Base-by-base conservation (phyloP, 2,888 invertebrate species). In the Mechanitis mazaeus region DNA sequence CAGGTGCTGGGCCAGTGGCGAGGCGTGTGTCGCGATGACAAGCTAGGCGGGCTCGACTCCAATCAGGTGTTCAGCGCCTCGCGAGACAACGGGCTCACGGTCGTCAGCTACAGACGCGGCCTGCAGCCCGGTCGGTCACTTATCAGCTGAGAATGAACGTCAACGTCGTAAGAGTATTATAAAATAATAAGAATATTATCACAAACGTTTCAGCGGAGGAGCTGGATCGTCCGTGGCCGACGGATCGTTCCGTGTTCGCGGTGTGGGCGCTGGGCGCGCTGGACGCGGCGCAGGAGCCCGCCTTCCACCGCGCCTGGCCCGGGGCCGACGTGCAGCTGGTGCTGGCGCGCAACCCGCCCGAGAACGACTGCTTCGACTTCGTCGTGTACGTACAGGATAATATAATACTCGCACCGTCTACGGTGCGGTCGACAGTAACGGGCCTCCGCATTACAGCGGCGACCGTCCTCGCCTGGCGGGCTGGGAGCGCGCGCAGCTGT, bases 221-320 rank as follows among this genome's bases (percentile, higher is more conserved):
- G 61, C 94, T 95, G 42, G 96, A 97, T 76, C 94, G 93, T 75
- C 94, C 93, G 77, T 94, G 94, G 84, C 90, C 91, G 45, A 85
- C 92, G 62, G 92, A 94, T 69, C 89, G 92, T n/a, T 90, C 91
- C 68, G 86, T 94, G 64, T 94, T 92, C 75, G 91, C 94, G 28
- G 92, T 97, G 61, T 97, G 97, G 97, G 96, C 97, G 1, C 84
- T 97, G 60, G 97, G 97, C 3, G 91, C 93, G 68, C 85, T 97
- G 69, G 96, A 96, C 80, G 90, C 92, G 35, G 94, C 93, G 70
- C 93, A 93, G 65, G 95, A 96, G 78, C 97, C 97, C 0, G 93
- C 94, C 68, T 96, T 95, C 85, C 97, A 97, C 80, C 94, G 95
- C 60, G 83, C 93, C 63, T 96, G 95, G 84, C 95, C 95, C 9